phyloP scores from a whole-genome alignment of 1,140 invertebrate species.

The Aphis craccivora region DNA sequence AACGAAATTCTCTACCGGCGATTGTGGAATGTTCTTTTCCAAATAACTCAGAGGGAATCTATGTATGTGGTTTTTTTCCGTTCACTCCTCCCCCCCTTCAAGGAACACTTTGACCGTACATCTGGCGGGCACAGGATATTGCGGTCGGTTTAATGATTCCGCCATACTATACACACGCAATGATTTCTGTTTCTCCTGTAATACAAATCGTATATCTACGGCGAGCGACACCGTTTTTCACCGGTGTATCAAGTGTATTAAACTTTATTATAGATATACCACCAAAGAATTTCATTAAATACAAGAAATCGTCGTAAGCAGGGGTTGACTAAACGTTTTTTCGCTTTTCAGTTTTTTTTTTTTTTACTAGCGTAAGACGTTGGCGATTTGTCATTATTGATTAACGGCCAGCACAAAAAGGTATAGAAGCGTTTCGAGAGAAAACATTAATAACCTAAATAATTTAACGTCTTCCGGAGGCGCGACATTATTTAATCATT shows the following conservation, averaged over 20 bases:
- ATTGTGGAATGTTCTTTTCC: not conserved
- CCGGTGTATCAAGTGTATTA: not conserved
- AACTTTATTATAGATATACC: not conserved
- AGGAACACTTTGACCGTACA: constrained; percentile 17
- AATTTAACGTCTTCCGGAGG: not conserved
- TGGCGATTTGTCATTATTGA: constrained; percentile 38
- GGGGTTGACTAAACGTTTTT: not conserved
- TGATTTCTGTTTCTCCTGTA: not conserved
- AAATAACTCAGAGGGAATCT: constrained; percentile 12
- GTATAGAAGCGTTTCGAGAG: not conserved
- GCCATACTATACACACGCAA: not conserved
- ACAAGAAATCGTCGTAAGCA: not conserved
- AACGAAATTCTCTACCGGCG: not conserved
- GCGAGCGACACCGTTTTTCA: not conserved
- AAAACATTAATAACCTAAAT: constrained; percentile 43
- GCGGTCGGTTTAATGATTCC: constrained; percentile 25
- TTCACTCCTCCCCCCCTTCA: no score
- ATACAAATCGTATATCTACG: not conserved
- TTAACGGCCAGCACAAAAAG: not conserved
- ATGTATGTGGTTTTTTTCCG: not conserved
- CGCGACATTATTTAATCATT: not conserved
- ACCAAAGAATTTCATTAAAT: constrained; percentile 26
- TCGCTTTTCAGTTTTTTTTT: not conserved
- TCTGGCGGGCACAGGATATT: constrained; percentile 19
- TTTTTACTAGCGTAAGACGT: not conserved